Evolutionary conservation across 2,113 vertebrate genomes (phyloP), one percentile per base, ranked within the genome.

Genomic region (Petrocephalus microphthalmus): DNA sequence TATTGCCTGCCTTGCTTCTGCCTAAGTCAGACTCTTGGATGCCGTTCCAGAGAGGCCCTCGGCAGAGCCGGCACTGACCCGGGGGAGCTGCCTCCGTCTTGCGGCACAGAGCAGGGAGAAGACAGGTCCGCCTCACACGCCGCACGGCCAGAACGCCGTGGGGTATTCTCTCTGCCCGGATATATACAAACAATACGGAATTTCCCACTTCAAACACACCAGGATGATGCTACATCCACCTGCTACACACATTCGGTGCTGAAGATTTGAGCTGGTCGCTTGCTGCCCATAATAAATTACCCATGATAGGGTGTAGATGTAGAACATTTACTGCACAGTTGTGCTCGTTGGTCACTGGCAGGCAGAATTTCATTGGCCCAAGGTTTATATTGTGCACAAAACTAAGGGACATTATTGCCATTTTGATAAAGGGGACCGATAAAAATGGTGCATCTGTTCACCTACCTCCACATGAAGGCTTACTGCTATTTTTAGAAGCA

Each of bases 401-500:
- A 83, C 47, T 45, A 45, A 22, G 8, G 15, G 19, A 49, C 13
- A 49, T 47, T 83, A n/a, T 42, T 11, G 45, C 8, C 13, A 54
- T 17, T 45, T n/a, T 33, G 42, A 87, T 51, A 56, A 29, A 88
- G 87, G 52, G 37, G 29, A 20, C 19, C 11, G 7, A 54, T 22
- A 10, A n/a, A 88, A 11, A 60, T n/a, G 47, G 15, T 0, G 19
- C 10, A 2, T 17, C 71, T 56, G 11, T 83, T 88, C 87, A 88
- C 87, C 87, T 83, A 49, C 42, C 60, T 53, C 78, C 87, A 88
- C 89, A 74, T 87, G n/a, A 86, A 83, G 85, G 81, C 84, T 71
- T 60, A 71, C 3, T 85, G 85, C 67, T 88, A 89, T 87, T 90
- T 88, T 90, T 92, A 88, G 87, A 84, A 56, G 33, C 7, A 17